Evolutionary conservation across 1,140 invertebrate genomes (phyloP).

Genomic region (Nasonia longicornis): DNA sequence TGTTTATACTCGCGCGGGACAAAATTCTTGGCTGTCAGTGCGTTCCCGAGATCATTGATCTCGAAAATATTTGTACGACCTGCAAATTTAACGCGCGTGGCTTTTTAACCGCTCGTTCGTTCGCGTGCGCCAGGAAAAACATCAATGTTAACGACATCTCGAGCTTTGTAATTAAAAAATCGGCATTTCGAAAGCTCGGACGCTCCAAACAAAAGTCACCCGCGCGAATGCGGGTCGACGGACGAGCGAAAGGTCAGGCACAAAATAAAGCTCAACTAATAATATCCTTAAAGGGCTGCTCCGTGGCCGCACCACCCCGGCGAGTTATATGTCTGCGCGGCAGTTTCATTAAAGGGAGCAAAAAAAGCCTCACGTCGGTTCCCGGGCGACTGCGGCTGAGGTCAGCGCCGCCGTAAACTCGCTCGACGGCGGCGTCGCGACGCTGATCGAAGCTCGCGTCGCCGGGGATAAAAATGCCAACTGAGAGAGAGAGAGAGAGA

Average conservation of each 20-base stretch:
- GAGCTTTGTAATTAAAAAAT: not conserved
- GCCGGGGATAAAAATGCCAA: constrained; percentile 29
- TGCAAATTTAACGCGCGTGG: not conserved
- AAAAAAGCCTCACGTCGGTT: not conserved
- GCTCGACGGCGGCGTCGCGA: constrained; percentile 10
- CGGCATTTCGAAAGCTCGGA: not conserved
- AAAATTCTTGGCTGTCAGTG: not conserved
- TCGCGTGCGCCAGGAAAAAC: not conserved
- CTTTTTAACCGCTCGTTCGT: not conserved
- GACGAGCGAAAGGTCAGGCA: not conserved
- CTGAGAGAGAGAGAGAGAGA: constrained; percentile 14
- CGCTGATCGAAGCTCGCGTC: constrained; percentile 37
- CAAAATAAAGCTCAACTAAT: constrained; percentile 6
- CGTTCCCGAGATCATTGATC: constrained; percentile 18
- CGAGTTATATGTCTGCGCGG: not conserved
- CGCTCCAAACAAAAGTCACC: not conserved
- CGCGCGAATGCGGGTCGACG: not conserved
- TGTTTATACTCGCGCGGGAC: too few relatives aligned
- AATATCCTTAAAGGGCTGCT: not conserved
- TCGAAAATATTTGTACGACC: constrained; percentile 11
- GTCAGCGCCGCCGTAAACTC: constrained; percentile 26
- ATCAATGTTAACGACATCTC: too few relatives aligned
- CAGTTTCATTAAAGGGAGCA: too few relatives aligned
- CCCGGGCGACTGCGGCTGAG: constrained; percentile 3
- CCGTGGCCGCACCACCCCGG: not conserved